Evolutionary conservation across 2,797 vertebrate species (phyloP).

Genomic region (Taenioides sp.): DNA sequence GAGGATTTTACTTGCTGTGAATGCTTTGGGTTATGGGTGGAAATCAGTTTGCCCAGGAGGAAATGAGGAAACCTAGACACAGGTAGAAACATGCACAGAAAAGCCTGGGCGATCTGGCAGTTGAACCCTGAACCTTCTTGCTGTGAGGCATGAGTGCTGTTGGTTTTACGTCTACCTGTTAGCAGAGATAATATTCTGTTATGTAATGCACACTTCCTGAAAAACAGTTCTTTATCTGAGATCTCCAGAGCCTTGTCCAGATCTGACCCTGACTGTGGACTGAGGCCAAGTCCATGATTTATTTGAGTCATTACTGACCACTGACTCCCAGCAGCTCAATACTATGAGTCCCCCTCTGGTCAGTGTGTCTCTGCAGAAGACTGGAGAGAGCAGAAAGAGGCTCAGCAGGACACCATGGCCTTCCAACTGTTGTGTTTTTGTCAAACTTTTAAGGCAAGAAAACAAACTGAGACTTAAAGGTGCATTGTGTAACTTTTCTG

Average conservation of each 20-base stretch:
- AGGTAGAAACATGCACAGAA: no score
- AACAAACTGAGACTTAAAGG: not conserved
- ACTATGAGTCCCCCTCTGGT: not conserved
- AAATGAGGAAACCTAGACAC: no score
- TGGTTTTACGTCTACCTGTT: no score
- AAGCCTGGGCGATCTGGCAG: no score
- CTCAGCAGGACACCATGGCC: not conserved
- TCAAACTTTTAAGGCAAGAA: not conserved
- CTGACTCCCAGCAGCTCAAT: not conserved
- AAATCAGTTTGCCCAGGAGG: no score
- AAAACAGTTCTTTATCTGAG: not conserved
- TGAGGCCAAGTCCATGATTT: not conserved
- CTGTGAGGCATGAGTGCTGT: no score
- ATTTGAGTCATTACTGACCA: constrained; percentile 5
- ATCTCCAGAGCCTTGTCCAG: constrained; percentile 2
- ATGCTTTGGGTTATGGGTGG: no score
- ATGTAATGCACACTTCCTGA: not conserved
- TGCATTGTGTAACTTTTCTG: no score
- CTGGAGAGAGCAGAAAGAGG: not conserved
- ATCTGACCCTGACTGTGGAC: not conserved
- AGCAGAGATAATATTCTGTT: not conserved
- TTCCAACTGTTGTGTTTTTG: not conserved
- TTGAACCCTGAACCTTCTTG: no score
- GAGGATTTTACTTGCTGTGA: no score
- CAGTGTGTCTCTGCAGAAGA: not conserved